Base-by-base conservation (phyloP, 2,888 invertebrate genomes). In the Coelogynopora nodosa region DNA sequence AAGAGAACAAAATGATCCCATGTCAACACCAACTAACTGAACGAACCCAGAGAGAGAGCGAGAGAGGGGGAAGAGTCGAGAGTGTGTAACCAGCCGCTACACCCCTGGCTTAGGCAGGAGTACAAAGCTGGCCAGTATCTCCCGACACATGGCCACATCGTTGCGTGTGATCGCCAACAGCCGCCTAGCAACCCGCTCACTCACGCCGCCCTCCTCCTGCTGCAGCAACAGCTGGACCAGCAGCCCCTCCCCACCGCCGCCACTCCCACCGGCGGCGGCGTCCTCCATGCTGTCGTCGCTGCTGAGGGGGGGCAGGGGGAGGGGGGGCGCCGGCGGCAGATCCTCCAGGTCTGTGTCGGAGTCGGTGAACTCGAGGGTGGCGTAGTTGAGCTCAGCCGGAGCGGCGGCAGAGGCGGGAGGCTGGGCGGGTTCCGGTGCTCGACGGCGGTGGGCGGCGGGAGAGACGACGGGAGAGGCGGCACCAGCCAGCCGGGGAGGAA, bases 81-180 rank as follows among this genome's bases (percentile, higher is more conserved):
- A n/a, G n/a, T n/a, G n/a, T n/a, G n/a, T n/a, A n/a, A n/a, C n/a
- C n/a, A n/a, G n/a, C n/a, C n/a, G n/a, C n/a, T n/a, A n/a, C n/a
- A n/a, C n/a, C n/a, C n/a, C n/a, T n/a, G n/a, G n/a, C n/a, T n/a
- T n/a, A n/a, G n/a, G n/a, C n/a, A n/a, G n/a, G n/a, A n/a, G n/a
- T n/a, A 95, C 96, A 92, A 97, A 97, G 91, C 96, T 96, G 91
- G 96, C 95, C 89, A 97, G 93, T 90, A 97, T 97, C 91, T 97
- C 96, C 93, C 97, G 95, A 82, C 97, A 97, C 97, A 97, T 97
- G 91, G 96, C 96, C 86, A 97, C 94, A 92, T 97, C 96, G 93
- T 97, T 97, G 87, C 96, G 94, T 0, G 97, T 96, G 90, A 97
- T 97, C 88, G 96, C 95, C 89, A 97, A 93, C 0, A 97, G 97